phyloP scores from a whole-genome alignment of 2,888 invertebrate species.

The Tetragnatha montana region DNA sequence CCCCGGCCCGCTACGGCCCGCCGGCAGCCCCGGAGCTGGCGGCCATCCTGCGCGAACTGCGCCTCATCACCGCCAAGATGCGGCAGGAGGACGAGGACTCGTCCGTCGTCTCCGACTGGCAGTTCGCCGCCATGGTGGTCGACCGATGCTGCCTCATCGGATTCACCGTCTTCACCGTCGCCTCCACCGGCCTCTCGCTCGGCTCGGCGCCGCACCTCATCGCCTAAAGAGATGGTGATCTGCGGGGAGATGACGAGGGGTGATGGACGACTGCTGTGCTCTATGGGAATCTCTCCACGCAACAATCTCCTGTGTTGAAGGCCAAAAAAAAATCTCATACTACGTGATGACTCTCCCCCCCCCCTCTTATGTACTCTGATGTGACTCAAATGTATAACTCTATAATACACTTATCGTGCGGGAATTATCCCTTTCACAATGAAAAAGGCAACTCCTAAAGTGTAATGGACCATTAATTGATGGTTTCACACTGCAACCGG shows the following conservation, averaged over 20 bases:
- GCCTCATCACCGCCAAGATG: constrained; percentile 94
- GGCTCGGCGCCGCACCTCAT: constrained; percentile 95
- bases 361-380: too few relatives aligned
- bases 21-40: constrained; percentile 84
- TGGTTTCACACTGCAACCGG: too few relatives aligned
- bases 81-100: constrained; percentile 95
- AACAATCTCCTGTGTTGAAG: too few relatives aligned
- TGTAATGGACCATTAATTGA: too few relatives aligned
- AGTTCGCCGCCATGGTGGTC: constrained; percentile 98
- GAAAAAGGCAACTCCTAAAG: too few relatives aligned
- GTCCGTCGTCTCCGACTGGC: constrained; percentile 96
- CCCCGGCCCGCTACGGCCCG: constrained; percentile 56
- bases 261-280: background rate
- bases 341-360: too few relatives aligned
- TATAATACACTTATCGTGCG: too few relatives aligned
- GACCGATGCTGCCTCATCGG: constrained; percentile 97
- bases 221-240: constrained; percentile 80
- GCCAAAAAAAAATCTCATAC: too few relatives aligned
- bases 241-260: background rate
- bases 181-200: constrained; percentile 93
- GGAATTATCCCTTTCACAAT: too few relatives aligned
- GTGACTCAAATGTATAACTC: too few relatives aligned
- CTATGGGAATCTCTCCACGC: too few relatives aligned
- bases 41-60: constrained; percentile 94
- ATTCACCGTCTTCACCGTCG: constrained; percentile 94